Conservation (phyloP, 92 coral and sea anemone species). For the Zoanthus sociatus region DNA sequence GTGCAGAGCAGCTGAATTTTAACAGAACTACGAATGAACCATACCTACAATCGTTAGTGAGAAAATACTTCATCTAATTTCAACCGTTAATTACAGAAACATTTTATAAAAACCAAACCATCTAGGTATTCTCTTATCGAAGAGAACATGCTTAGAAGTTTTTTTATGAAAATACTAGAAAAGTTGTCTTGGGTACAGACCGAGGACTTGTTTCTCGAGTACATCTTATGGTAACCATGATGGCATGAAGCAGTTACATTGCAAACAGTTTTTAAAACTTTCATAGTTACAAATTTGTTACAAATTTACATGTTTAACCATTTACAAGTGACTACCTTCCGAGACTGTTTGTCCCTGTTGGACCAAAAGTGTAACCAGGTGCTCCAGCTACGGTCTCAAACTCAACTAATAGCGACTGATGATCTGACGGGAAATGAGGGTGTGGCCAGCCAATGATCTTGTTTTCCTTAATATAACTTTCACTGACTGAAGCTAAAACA, state of each 20-base stretch:
- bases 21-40: background rate
- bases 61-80: background rate
- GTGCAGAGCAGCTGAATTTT: background rate
- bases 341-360: slow-evolving; percentile 59
- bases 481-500: slow-evolving; percentile 84
- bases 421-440: slow-evolving; percentile 99
- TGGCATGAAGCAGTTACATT: slow-evolving; percentile 5
- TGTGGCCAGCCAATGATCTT: slow-evolving; percentile 99
- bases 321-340: slow-evolving; percentile 65
- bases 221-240: slow-evolving; percentile 12
- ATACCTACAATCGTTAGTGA: background rate
- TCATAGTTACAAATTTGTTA: slow-evolving; percentile 76
- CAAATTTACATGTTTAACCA: slow-evolving; percentile 79
- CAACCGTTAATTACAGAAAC: background rate
- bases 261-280: slow-evolving; percentile 41
- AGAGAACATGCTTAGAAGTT: background rate
- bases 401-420: slow-evolving; percentile 93
- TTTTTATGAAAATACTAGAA: background rate
- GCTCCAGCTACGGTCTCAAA: slow-evolving; percentile 88
- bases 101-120: background rate
- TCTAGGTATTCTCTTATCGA: background rate
- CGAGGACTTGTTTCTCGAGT: slow-evolving; percentile 16
- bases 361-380: slow-evolving; percentile 75
- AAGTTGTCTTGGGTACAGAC: background rate
- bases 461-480: slow-evolving; percentile 84